phyloP scores from a whole-genome alignment of 2,888 invertebrate species.

The Agrilus cyanescens region DNA sequence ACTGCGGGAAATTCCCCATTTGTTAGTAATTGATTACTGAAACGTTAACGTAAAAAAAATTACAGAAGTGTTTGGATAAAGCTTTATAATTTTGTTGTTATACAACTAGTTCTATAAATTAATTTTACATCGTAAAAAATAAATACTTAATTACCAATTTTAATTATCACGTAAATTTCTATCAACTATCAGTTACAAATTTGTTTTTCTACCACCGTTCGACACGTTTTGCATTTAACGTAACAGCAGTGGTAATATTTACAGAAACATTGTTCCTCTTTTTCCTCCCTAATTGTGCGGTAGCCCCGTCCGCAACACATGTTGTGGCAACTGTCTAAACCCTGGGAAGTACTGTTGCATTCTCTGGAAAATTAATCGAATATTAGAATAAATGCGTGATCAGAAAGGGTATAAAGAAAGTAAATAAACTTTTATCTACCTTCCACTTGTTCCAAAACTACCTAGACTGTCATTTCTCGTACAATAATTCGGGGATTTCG shows the following conservation, averaged over 20 bases:
- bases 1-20: no score
- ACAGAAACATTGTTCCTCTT: constrained; percentile 68
- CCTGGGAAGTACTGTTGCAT: constrained; percentile 57
- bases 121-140: no score
- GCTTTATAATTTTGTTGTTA: no score
- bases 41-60: no score
- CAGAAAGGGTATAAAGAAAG: no score
- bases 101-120: no score
- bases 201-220: constrained; percentile 51
- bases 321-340: constrained; percentile 61
- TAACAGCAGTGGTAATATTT: constrained; percentile 82
- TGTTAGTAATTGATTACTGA: no score
- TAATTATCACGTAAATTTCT: neutral
- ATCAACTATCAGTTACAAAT: no score
- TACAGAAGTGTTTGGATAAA: no score
- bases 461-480: constrained; percentile 59
- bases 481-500: constrained; percentile 77
- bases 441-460: constrained; percentile 63
- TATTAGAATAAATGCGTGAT: neutral
- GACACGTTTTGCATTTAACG: constrained; percentile 75
- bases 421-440: constrained; percentile 51
- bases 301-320: constrained; percentile 79
- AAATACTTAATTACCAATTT: no score
- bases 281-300: constrained; percentile 51
- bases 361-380: constrained; percentile 39